Base-by-base conservation (phyloP, 2,797 vertebrate species). In the Sphaeramia orbicularis region DNA sequence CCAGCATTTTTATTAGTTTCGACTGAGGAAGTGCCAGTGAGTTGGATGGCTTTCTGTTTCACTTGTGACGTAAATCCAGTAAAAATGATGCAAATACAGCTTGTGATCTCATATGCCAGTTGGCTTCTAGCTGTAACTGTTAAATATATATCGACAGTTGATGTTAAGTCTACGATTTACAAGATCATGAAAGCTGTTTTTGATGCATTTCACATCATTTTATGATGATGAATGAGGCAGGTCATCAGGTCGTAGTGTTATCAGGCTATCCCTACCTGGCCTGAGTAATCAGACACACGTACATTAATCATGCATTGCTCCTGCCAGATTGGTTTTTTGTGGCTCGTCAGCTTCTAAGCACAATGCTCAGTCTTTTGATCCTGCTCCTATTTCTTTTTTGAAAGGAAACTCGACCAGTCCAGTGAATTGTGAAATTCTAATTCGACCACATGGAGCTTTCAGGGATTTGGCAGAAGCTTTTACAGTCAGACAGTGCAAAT, bases 281-380 rank as follows among this genome's bases (percentile, higher is more conserved):
- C n/a, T 35, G 19, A 19, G 15, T 15, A n/a, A 40, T 64, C 27
- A 60, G 14, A 62, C 10, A 30, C 11, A 62, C 7, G 44, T 12
- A 7, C 8, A 50, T 54, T 7, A 13, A 50, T 61, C 40, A 21
- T 60, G 18, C 5, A 10, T 48, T 27, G 7, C 37, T 40, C 10
- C 21, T 51, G 16, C 66, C 35, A 44, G 18, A 16, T 36, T 11
- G 40, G 41, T 32, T 60, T 45, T 62, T n/a, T n/a, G n/a, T 61
- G 24, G 48, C 44, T 11, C 1, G n/a, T 15, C 4, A 6, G 18
- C 59, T 47, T 30, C 50, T 52, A 21, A 52, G 42, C 65, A 41
- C 44, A 67, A 15, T n/a, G 44, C 30, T 55, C 65, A 44, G n/a
- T 21, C 60, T 35, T 64, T 60, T 64, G 61, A 73, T 49, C 32